Base-by-base conservation (phyloP, 2,888 invertebrate genomes). In the Polymixis flavicincta region DNA sequence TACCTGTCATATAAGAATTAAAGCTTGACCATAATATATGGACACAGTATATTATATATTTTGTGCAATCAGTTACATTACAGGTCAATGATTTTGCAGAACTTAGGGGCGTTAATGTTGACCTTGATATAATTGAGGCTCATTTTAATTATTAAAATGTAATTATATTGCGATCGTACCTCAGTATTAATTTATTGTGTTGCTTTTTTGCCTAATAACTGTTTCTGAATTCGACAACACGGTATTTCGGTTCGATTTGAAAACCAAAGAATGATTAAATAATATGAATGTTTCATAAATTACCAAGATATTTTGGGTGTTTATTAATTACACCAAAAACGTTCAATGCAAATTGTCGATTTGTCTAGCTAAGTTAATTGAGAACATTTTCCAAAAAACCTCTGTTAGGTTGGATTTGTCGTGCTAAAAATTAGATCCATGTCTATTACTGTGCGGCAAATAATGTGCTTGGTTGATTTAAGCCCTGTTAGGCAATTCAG, bases 171-270 rank as follows among this genome's bases (percentile, higher is more conserved):
- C 84, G 76, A 84, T 78, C 68, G 70, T 88, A 90, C 85, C 89
- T 90, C 90, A 90, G 89, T 90, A 91, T 90, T 90, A 89, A 85
- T 86, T 87, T 90, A 87, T 87, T 87, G 76, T 82, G 67, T 85
- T 82, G 81, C 83, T 87, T 85, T 84, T 66, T 55, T 55, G 82
- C 81, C 65, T 80, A 65, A 70, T 45, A 70, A 71, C 80, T 86
- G 80, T 45, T 82, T 81, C 81, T 84, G 77, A 80, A 75, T 78
- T 50, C 19, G 77, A 81, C 60, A 54, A 65, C 60, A 71, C 32
- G 11, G 17, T 67, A 45, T 60, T 67, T 65, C 17, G 54, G 65
- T 65, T 59, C 13, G 28, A 54, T 78, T 63, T n/a, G 52, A 68
- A 74, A 48, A 71, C 79, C 83, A 83, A 79, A 83, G 74, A 79